Evolutionary conservation across 2,888 invertebrate species (phyloP).

Genomic region (Caenorhabditis plicata): DNA sequence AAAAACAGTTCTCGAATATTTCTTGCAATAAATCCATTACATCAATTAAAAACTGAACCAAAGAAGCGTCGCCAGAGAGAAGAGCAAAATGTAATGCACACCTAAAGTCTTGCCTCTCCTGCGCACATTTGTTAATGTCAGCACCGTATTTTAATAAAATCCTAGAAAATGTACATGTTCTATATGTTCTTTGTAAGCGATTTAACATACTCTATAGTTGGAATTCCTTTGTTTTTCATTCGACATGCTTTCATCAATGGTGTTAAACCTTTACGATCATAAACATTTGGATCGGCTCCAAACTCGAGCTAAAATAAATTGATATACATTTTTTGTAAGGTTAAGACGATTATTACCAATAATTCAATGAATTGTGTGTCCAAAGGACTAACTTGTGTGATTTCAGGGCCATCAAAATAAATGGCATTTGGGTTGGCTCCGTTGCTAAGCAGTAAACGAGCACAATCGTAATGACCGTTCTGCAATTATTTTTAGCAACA

Average conservation of each 20-base stretch:
- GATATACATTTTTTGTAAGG: background rate
- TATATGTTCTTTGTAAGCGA: background rate
- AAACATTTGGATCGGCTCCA: conserved; percentile 84
- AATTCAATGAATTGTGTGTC: conserved; percentile 76
- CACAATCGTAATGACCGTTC: conserved; percentile 69
- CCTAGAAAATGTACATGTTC: background rate
- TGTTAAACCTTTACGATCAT: conserved; percentile 83
- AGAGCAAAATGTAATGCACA: conserved; percentile 87
- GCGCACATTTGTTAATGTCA: conserved; percentile 81
- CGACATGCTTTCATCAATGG: conserved; percentile 88
- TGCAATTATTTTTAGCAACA: conserved; percentile 6
- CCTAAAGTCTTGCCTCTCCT: conserved; percentile 82
- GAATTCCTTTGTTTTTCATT: conserved; percentile 74
- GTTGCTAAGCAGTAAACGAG: conserved; percentile 75
- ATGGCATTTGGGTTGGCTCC: conserved; percentile 87
- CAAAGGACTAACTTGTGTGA: conserved; percentile 80
- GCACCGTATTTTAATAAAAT: conserved; percentile 73
- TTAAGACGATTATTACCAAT: conserved; percentile 66
- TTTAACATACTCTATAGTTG: conserved; percentile 72
- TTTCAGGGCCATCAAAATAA: conserved; percentile 72
- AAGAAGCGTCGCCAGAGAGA: conserved; percentile 75
- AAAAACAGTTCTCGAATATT: conserved; percentile 58
- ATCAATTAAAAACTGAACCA: conserved; percentile 76
- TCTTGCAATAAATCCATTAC: conserved; percentile 9
- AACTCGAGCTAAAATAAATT: conserved; percentile 72